These are phyloP conservation scores for Pipistrellus nathusii DNA, from an alignment of 2,797 vertebrate genomes.

Conservation along the genomic window DNA sequence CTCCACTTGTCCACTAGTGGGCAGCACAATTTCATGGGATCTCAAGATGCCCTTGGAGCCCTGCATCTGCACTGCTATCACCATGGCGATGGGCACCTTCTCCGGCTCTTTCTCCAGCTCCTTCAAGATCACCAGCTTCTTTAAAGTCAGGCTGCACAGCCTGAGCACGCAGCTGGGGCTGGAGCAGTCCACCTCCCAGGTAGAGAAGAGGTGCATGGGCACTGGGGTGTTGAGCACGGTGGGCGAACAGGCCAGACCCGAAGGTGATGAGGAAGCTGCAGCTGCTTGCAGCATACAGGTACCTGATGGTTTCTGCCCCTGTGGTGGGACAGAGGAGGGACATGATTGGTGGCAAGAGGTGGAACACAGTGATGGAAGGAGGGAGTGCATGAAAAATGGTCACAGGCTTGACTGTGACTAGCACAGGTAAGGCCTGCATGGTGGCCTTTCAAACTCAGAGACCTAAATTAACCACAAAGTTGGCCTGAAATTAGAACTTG, in stretches of 20 bases:
- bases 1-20: slow-evolving; percentile 96
- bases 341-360: background rate
- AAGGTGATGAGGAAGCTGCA: background rate
- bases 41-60: slow-evolving; percentile 96
- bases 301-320: background rate
- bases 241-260: accelerated
- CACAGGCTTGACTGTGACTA: too few species aligned
- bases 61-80: slow-evolving; percentile 99
- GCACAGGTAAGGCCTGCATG: too few species aligned
- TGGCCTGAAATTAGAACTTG: too few species aligned
- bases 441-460: too few species aligned
- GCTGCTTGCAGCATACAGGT: background rate
- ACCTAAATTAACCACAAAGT: too few species aligned
- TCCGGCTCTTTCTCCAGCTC: slow-evolving; percentile 93
- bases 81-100: slow-evolving; percentile 97
- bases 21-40: slow-evolving; percentile 98
- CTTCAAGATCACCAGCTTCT: slow-evolving; percentile 96
- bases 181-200: background rate
- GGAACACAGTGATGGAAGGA: background rate
- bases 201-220: background rate
- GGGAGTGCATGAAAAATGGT: background rate
- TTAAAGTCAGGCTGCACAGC: slow-evolving; percentile 96
- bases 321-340: background rate
- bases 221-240: background rate
- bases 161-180: slow-evolving; percentile 83